Base-by-base conservation (phyloP, 1,140 invertebrate species). In the Grapholita molesta region DNA sequence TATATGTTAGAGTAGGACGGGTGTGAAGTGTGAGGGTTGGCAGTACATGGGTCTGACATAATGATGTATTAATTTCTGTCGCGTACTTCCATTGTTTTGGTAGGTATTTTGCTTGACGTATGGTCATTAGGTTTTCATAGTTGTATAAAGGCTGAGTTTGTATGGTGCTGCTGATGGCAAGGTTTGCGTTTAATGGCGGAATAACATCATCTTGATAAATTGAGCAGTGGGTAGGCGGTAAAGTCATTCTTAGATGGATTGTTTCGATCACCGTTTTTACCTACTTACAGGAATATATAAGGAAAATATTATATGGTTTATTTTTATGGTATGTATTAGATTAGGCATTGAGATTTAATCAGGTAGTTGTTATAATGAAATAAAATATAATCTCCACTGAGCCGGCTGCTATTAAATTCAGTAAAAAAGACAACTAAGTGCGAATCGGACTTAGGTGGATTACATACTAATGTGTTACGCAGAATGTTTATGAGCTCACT, bases 31-130 rank as follows among this genome's bases (percentile, higher is more conserved):
- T 73, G 78, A 80, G 85, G 80, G 87, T 80, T 85, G 79, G 75
- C 71, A 78, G 83, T 89, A 92, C 88, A 89, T 92, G 91, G 86
- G 79, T 85, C 85, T 92, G 91, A 92, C 91, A 91, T 91, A 92
- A 92, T 92, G 91, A 92, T 92, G 91, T 92, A 92, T 92, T 92
- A 92, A 92, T 92, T 92, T 91, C 88, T 86, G 85, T 89, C 86
- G 84, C 85, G 76, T 72, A 82, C 88, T 81, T 73, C 85, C 76
- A 88, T 90, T 90, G 88, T 90, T 90, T 89, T 86, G 84, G 78
- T 84, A 86, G 86, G 87, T 90, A 86, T 90, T 90, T 90, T 88
- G 87, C 87, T 79, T 90, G 88, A 90, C 86, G 87, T 84, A 89
- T 89, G 87, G 86, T 89, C 88, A 90, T 90, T 90, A 90, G 72